Evolutionary conservation across 2,888 invertebrate species (phyloP).

Genomic region (Geophilus truncorum): DNA sequence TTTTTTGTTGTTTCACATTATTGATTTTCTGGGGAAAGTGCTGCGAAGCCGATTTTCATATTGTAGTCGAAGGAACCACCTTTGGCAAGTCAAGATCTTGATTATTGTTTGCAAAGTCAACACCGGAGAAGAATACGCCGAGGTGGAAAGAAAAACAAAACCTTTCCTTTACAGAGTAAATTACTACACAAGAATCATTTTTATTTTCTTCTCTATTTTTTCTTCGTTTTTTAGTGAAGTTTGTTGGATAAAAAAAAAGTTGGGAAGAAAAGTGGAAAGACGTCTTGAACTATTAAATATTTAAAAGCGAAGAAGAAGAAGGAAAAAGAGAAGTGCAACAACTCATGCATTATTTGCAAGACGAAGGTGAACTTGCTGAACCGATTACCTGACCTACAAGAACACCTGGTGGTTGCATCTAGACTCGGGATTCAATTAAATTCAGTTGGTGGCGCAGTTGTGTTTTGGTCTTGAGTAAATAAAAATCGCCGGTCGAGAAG

Average conservation of each 20-base stretch:
- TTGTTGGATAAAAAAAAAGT: neutral
- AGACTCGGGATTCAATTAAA: neutral
- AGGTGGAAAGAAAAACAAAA: neutral
- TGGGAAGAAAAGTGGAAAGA: neutral
- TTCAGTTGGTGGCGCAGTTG: neutral
- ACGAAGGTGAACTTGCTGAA: neutral
- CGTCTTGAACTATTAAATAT: neutral
- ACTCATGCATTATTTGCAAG: neutral
- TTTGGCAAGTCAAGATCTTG: constrained; percentile 5
- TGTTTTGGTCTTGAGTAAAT: neutral
- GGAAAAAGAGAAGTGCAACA: neutral
- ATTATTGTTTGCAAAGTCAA: constrained; percentile 4
- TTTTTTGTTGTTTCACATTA: neutral
- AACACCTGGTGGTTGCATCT: neutral
- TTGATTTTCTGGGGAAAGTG: neutral
- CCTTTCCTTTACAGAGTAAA: neutral
- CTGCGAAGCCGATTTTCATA: neutral
- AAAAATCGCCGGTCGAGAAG: neutral
- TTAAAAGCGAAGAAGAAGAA: neutral
- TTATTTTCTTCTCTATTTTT: neutral
- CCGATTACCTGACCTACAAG: neutral
- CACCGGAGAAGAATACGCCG: neutral
- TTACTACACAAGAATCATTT: neutral
- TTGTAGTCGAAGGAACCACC: neutral
- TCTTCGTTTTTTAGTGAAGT: neutral